Evolutionary conservation across 2,888 invertebrate genomes (phyloP), one percentile per base, ranked within the genome.

Genomic region (Tineola bisselliella): DNA sequence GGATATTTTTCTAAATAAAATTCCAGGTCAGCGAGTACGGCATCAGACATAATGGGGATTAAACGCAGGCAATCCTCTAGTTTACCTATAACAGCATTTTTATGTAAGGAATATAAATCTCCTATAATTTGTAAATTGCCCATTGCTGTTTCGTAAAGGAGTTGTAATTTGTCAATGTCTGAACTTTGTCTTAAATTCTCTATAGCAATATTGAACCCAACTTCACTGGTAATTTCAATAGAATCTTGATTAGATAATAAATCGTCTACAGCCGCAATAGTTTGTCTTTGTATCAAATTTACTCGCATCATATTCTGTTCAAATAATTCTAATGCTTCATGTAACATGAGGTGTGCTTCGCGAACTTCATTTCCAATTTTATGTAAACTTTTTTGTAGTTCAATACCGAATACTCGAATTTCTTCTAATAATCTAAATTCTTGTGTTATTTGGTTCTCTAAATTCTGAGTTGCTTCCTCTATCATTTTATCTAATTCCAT

Each of bases 201-300:
- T 59, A 84, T 66, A 8, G 72, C 71, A 60, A 84, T 68, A 66
- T 79, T 78, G 63, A 77, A 74, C 13, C 68, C 57, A 0, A 81
- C 64, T 66, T 86, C 84, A 64, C 74, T 75, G 11, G 76, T 68
- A 44, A 78, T 69, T 65, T 84, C 75, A 8, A 69, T 62, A 3
- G 69, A 62, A 67, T 86, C 86, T 63, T 84, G 68, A 63, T 61
- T 76, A 19, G 77, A 78, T 12, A 80, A 66, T 30, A 83, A 67
- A 66, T 84, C 82, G 70, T 84, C 86, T 5, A 84, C 77, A 33
- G 77, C 75, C n/a, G 79, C 73, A 59, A 79, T 72, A 3, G 78
- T 79, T 30, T 84, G 65, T 62, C 77, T 81, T 66, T 80, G 81
- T 18, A 75, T 79, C 13, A 77, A 70, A 61, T 75, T 78, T 19